Evolutionary conservation across 2,888 invertebrate genomes (phyloP).

Genomic region (Chrysolina oricalcia): DNA sequence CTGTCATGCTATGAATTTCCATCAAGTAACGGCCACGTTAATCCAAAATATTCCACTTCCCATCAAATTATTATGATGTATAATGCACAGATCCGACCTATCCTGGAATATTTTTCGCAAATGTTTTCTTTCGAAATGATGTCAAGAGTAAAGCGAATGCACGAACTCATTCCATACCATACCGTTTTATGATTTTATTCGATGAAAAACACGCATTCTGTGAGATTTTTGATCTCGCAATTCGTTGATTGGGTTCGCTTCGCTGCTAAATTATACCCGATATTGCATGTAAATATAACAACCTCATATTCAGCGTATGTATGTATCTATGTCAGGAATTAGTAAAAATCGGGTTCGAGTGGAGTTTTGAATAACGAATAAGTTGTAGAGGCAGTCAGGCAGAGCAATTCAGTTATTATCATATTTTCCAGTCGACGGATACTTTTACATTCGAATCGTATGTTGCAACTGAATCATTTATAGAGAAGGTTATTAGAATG

Average conservation of each 20-base stretch:
- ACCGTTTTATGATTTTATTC: background rate
- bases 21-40: no score
- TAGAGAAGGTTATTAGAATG: slow-evolving; percentile 25
- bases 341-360: background rate
- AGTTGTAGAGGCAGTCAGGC: slow-evolving; percentile 18
- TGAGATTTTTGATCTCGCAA: background rate
- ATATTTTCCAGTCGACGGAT: slow-evolving; percentile 23
- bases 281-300: slow-evolving; percentile 1
- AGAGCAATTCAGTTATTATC: slow-evolving; percentile 26
- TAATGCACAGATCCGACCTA: no score
- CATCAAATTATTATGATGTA: no score
- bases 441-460: slow-evolving; percentile 31
- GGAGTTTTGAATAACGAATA: slow-evolving; percentile 26
- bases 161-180: no score
- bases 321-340: slow-evolving; percentile 11
- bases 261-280: background rate
- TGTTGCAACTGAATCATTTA: slow-evolving; percentile 28
- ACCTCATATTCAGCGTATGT: background rate
- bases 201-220: background rate
- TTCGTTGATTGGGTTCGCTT: background rate
- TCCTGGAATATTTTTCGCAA: no score
- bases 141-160: no score
- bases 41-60: no score
- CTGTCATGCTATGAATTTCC: no score
- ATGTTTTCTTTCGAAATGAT: no score